Percentiles rank a stretch among this genome's conserved stretches.
Evolutionary conservation across 2,113 vertebrate species (phyloP).

Genomic region (Varanus komodoensis): DNA sequence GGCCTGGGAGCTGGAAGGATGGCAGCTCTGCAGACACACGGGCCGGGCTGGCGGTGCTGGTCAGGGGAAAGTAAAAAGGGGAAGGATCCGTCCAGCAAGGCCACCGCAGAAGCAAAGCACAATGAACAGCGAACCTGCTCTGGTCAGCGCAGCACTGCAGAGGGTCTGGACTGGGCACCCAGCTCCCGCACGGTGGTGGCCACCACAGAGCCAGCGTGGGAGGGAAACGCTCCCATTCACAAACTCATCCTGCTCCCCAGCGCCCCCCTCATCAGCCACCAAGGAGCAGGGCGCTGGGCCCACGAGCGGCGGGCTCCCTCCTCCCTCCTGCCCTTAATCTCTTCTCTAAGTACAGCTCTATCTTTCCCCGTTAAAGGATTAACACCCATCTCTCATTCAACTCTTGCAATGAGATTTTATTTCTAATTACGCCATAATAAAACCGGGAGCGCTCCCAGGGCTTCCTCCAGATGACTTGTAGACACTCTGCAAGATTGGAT

Average conservation of each 20-base stretch:
- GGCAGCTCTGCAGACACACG: no score
- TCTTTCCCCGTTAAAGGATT: slow-evolving; percentile 75
- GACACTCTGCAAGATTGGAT: slow-evolving; percentile 78
- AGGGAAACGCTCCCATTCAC: slow-evolving; percentile 15
- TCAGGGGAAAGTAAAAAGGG: no score
- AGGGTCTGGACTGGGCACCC: no score
- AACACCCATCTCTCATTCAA: slow-evolving; percentile 79
- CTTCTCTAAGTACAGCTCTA: slow-evolving; percentile 65
- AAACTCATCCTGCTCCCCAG: no score
- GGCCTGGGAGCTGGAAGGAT: no score
- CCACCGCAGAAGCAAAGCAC: no score
- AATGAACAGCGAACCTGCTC: no score
- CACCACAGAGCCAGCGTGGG: slow-evolving; percentile 11
- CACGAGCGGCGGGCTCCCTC: not conserved
- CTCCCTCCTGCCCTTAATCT: slow-evolving; percentile 63
- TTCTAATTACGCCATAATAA: slow-evolving; percentile 87
- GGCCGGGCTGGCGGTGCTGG: no score
- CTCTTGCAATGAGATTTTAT: slow-evolving; percentile 83
- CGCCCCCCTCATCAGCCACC: fast-evolving
- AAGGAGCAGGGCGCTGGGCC: not conserved
- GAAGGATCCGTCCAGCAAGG: no score
- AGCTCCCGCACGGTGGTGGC: no score
- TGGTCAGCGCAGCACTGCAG: no score
- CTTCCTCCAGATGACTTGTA: slow-evolving; percentile 84
- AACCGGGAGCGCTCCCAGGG: slow-evolving; percentile 82